Base-by-base conservation (phyloP, 2,888 invertebrate genomes). In the Calameuta filiformis region DNA sequence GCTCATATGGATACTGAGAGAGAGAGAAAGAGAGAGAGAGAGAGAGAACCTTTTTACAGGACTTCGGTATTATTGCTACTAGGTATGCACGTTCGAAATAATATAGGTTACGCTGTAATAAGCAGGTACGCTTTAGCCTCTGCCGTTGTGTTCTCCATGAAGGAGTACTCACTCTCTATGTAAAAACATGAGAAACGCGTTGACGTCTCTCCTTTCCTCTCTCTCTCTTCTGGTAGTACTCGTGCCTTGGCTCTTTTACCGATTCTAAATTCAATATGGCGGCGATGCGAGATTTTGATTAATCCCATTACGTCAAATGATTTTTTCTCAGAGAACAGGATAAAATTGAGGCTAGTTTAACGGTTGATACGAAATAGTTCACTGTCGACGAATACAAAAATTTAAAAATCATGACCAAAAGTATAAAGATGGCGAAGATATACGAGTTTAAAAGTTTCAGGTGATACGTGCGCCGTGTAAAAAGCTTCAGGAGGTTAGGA, bases 21-120 rank as follows among this genome's bases (percentile, higher is more conserved):
- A 33, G 6, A 30, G 30, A 69, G 69, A 69, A n/a, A 31, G n/a
- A n/a, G 69, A n/a, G 69, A 33, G 4, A 30, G 69, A 69, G 69
- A 71, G 71, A 33, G 4, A 31, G n/a, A 69, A 33, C 11, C 33
- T 71, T 71, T 71, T 34, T 71, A 4, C 71, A 34, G 15, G 71
- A 34, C 71, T 31, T 34, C 12, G 15, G 69, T 31, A 75, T 76
- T 79, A 79, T 77, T 79, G 80, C 73, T 79, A 79, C 77, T 77
- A 76, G 75, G 80, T 79, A 79, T 80, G 77, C 75, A 75, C 80
- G 77, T 77, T 79, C 73, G 68, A 80, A 80, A 80, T 79, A 79
- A 80, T 80, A 79, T 77, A 76, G 80, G 79, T 80, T 80, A 77
- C 75, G 69, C 77, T 40, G 77, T 80, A 80, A 80, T 80, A 80